phyloP scores from a whole-genome alignment of 2,888 invertebrate genomes.

The Rhamnusium bicolor region DNA sequence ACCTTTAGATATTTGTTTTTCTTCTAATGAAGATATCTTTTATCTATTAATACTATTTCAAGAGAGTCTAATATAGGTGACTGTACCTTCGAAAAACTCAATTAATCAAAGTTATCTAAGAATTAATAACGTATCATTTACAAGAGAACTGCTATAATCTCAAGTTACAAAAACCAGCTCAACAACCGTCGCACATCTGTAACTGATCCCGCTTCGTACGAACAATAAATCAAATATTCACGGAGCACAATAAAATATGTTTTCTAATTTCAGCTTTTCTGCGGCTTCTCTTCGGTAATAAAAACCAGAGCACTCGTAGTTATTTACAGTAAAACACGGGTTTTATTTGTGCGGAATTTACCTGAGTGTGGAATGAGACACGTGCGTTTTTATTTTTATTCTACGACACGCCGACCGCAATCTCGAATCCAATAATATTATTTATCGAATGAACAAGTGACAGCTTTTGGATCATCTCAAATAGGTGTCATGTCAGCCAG shows the following conservation, averaged over 20 bases:
- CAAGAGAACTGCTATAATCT: neutral
- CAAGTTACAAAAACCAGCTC: neutral
- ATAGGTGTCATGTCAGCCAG: too few species aligned
- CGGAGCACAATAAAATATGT: slow-evolving; percentile 23
- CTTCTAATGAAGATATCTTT: too few species aligned
- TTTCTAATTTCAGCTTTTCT: slow-evolving; percentile 19
- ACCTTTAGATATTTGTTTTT: too few species aligned
- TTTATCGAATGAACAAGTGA: neutral
- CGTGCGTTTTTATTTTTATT: slow-evolving; percentile 1
- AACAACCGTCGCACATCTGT: neutral
- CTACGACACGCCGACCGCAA: neutral
- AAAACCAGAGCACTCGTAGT: slow-evolving; percentile 6
- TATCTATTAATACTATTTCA: too few species aligned
- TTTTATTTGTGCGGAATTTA: slow-evolving; percentile 18
- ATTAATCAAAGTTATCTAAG: neutral
- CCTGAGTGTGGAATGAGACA: neutral
- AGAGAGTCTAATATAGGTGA: too few species aligned
- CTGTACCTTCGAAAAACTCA: too few species aligned
- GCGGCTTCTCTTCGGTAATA: slow-evolving; percentile 9
- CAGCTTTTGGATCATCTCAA: neutral
- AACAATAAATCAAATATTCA: slow-evolving; percentile 24
- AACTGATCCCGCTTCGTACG: neutral
- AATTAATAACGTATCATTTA: neutral
- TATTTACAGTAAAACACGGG: slow-evolving; percentile 24
- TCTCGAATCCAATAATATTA: neutral